Conservation (phyloP, 2,113 vertebrate genomes). For the Vulpes lagopus region DNA sequence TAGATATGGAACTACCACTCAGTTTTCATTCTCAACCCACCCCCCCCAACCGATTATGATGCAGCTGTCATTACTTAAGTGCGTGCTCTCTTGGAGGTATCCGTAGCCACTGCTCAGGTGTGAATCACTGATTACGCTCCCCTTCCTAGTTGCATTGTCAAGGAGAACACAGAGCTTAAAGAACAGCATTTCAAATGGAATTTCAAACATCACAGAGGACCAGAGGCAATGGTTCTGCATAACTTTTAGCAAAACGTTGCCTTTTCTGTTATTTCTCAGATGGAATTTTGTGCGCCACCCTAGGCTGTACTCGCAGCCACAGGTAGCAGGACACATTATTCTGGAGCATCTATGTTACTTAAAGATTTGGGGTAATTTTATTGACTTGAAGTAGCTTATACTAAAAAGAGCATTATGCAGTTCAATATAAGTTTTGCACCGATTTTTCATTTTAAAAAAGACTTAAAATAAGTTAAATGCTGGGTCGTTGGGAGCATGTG, state of each 20-base stretch:
- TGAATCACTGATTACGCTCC: constrained; percentile 1
- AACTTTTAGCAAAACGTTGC: background rate
- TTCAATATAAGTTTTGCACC: background rate
- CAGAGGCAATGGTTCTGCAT: background rate
- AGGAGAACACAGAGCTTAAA: constrained; percentile 19
- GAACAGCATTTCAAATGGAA: background rate
- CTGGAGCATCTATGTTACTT: background rate
- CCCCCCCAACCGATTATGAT: background rate
- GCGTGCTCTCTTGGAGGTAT: background rate
- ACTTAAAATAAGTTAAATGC: background rate
- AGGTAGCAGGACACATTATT: background rate
- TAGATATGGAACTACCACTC: background rate
- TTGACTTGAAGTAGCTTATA: background rate
- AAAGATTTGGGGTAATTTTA: background rate
- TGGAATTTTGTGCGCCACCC: background rate
- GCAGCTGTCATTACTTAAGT: background rate
- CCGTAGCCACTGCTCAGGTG: background rate
- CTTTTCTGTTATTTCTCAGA: background rate
- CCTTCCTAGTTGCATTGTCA: background rate
- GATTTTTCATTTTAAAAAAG: background rate
- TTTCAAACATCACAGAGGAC: background rate
- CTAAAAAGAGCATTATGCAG: background rate
- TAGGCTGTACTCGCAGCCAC: background rate
- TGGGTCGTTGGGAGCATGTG: background rate
- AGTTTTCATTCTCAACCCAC: background rate